Evolutionary conservation across 2,888 invertebrate genomes (phyloP), one percentile per base, ranked within the genome.

Genomic region (Nowickia ferox): DNA sequence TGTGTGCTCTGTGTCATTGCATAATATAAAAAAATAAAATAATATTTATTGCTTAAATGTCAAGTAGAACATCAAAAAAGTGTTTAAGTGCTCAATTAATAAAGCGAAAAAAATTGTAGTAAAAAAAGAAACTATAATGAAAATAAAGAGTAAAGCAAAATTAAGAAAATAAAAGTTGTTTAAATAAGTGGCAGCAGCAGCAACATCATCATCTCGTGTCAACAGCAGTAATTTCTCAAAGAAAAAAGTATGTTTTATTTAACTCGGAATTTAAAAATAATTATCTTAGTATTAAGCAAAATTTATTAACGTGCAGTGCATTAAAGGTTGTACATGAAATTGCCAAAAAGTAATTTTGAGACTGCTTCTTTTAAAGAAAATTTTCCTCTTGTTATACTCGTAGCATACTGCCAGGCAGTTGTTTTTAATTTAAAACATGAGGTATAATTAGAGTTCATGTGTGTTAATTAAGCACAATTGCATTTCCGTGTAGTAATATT

Each of bases 1-100:
- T 6, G 61, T 19, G 19, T 44, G 59, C 19, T 51, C 13, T 19
- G 59, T 78, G 38, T 51, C 42, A 30, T 48, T 42, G 17, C 42
- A 13, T 42, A 40, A 48, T 30, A 48, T 46, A 42, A 2, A 30
- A 30, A 3, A 30, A 30, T 30, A 57, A 51, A 66, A 57, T 30
- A 9, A 30, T 46, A 51, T 48, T 44, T 15, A 57, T 55, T 46
- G 46, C 30, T 71, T 55, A 66, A 83, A 76, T 76, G 66, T 66
- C 46, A 77, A 82, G 72, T 30, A 63, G 66, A 75, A 53, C 71
- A 75, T 78, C 17, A 76, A 69, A 69, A 76, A 81, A 77, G 76
- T 79, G 69, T 85, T 87, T 81, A 87, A 86, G 88, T 87, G 87
- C 75, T 87, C 82, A 87, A 88, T 85, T 87, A 87, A 84, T 68